Evolutionary conservation across 2,797 vertebrate species (phyloP), one percentile per base, ranked within the genome.

Genomic region (Leptoclinus maculatus): DNA sequence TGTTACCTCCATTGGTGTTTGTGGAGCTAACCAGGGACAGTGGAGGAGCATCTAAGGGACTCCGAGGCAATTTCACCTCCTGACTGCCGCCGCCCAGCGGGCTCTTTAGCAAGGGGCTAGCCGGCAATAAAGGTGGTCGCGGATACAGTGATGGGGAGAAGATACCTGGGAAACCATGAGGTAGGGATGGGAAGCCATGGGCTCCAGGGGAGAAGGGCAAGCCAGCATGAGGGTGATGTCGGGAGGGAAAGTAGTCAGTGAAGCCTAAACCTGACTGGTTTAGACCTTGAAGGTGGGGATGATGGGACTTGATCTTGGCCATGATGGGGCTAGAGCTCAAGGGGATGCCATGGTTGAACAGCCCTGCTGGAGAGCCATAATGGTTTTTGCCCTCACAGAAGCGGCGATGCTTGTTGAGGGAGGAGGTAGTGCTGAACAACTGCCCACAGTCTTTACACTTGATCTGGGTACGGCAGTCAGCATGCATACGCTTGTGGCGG

Each of bases 351-450:
- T 97, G 95, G 14, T 96, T 95, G 56, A 99, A 99, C 93, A 99
- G 93, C 53, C 97, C 94, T 0, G 95, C 95, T 0, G 97, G 97
- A 66, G 95, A 92, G 87, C 98, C 98, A 85, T 99, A 99, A 97
- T 99, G 98, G 94, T 99, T 99, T 95, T 99, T 99, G 91, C 98
- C 98, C 95, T 99, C 98, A 93, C 98, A 99, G 96, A 99, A 99
- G 93, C 98, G 97, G 63, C 98, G 97, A 90, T 99, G 98, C 95
- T 99, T 99, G 96, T 99, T 99, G 94, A 99, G 97, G 91, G 98
- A 99, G 91, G 98, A 99, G 94, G 98, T 99, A 96, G 98, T 99
- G 96, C 98, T 99, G 96, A 99, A 99, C 96, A 99, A 97, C 95
- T 99, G 98, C 89, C 98, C 98, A 90, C 98, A 99, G 96, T 99